Evolutionary conservation across 2,888 invertebrate species (phyloP), one percentile per base, ranked within the genome.

Genomic region (Philaethria dido): DNA sequence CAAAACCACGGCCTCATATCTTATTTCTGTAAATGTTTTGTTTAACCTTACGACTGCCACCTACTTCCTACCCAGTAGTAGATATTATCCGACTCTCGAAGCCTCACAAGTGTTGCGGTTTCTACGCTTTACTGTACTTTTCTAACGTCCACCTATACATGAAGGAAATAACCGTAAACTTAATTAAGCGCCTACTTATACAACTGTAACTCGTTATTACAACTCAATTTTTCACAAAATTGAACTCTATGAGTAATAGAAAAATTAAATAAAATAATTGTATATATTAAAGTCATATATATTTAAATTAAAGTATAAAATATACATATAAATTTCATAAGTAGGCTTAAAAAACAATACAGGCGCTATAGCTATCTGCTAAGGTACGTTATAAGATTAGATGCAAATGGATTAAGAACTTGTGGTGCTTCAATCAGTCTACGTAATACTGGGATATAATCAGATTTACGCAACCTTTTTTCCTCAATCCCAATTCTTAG

Each of bases 41-140:
- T 92, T 93, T 93, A 93, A 93, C 93, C 93, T 92, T 89, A 91
- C 86, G 88, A 87, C 86, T 88, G 88, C 85, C 82, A 78, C 82
- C 84, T 83, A 85, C 85, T 91, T 90, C 90, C 91, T 85, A 89
- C 90, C 88, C 87, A 84, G 80, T 79, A 78, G 84, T 84, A 81
- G 80, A 83, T 82, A 86, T 85, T 74, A 75, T 87, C 89, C 89
- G 88, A 89, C 86, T 93, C 82, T 83, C 72, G 93, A 93, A 93
- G 83, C 92, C 93, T 73, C 75, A 85, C 82, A 87, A 93, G 79
- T 81, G 85, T 78, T 90, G 91, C 81, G 92, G 92, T 91, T 87
- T 89, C 88, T 87, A 85, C 86, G 80, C 82, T 87, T 85, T 81
- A 84, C 82, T 69, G 72, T 73, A 79, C 79, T 72, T 75, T 73